Conservation (phyloP, 1,140 invertebrate genomes). For the Trichonephila clavata region DNA sequence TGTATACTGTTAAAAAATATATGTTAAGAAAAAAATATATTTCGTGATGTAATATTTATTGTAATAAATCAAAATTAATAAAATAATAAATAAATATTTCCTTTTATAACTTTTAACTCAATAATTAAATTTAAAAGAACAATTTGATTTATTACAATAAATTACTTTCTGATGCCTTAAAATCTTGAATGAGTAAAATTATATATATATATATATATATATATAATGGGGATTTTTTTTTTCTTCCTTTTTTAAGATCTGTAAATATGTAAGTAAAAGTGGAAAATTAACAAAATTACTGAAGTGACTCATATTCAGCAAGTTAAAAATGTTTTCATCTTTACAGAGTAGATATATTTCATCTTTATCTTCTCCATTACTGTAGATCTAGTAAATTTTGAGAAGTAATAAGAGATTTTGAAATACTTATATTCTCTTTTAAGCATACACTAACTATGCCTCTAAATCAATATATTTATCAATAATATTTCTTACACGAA, state of each 20-base stretch:
- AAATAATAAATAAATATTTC: too few relatives aligned
- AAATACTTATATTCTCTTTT: constrained; percentile 1
- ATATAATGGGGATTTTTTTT: too few relatives aligned
- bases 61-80: too few relatives aligned
- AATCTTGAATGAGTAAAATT: too few relatives aligned
- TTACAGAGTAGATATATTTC: constrained; percentile 6
- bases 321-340: not conserved
- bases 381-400: not conserved
- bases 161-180: too few relatives aligned
- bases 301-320: not conserved
- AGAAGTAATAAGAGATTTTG: not conserved
- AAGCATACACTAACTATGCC: not conserved
- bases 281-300: not conserved
- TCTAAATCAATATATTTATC: not conserved
- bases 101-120: too few relatives aligned
- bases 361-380: constrained; percentile 2
- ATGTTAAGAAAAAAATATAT: too few relatives aligned
- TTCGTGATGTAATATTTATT: too few relatives aligned
- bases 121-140: too few relatives aligned
- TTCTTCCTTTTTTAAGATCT: not conserved
- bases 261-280: constrained; percentile 11
- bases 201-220: too few relatives aligned
- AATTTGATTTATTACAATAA: too few relatives aligned
- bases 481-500: not conserved
- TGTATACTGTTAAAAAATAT: too few relatives aligned